Conservation (phyloP, 2,797 vertebrate genomes). For the Cyprinodon diabolis region DNA sequence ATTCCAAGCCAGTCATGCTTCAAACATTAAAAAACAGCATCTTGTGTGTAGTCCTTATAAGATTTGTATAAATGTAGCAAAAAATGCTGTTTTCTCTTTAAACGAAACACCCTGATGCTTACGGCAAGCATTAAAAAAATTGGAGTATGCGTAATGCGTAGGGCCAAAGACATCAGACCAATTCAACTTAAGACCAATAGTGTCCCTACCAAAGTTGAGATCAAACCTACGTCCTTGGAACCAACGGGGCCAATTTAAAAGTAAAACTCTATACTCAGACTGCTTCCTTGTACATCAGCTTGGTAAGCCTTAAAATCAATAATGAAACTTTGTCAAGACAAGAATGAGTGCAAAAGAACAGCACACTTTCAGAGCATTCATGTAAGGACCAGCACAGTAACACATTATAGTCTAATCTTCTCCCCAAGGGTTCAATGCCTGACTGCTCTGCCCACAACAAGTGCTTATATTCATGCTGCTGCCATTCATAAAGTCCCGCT, state of each 20-base stretch:
- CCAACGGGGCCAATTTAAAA: not conserved
- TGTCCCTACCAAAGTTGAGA: too few relatives aligned
- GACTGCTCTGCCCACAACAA: constrained; percentile 19
- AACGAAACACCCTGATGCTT: too few relatives aligned
- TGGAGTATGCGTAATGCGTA: too few relatives aligned
- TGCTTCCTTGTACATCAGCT: constrained; percentile 5
- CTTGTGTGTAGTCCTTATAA: too few relatives aligned
- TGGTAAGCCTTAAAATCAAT: not conserved
- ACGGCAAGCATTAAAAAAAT: too few relatives aligned
- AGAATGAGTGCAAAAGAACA: not conserved
- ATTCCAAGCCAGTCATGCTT: too few relatives aligned
- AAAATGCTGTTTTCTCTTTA: too few relatives aligned
- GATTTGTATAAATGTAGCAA: too few relatives aligned
- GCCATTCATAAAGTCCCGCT: not conserved
- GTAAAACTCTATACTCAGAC: not conserved
- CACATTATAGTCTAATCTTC: constrained; percentile 22
- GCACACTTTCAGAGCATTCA: constrained; percentile 1
- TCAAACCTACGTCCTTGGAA: too few relatives aligned
- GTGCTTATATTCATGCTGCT: constrained; percentile 17
- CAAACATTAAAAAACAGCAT: too few relatives aligned
- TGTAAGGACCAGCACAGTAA: constrained; percentile 26
- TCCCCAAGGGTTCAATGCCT: constrained; percentile 12
- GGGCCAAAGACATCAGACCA: too few relatives aligned
- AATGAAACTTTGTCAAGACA: not conserved
- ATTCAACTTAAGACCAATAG: too few relatives aligned